Percentiles rank a stretch among this genome's conserved stretches.
These are phyloP conservation scores for Carcharodon carcharias DNA, from an alignment of 2,797 vertebrate genomes.

Conservation along the genomic window DNA sequence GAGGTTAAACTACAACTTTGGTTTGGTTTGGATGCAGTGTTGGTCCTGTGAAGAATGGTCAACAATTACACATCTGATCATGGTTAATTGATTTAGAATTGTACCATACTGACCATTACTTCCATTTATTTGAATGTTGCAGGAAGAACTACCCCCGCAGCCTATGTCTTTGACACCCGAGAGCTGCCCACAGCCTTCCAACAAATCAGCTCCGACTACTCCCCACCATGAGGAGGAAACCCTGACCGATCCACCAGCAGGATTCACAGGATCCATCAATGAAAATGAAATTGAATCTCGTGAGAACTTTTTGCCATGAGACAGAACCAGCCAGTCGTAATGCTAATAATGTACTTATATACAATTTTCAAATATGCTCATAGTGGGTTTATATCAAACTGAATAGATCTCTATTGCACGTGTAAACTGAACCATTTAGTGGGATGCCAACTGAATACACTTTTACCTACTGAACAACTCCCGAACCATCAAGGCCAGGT, in stretches of 20 bases:
- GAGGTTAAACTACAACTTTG: background rate
- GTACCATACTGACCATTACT: background rate
- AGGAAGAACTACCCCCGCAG: constrained; percentile 66
- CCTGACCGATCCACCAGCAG: constrained; percentile 48
- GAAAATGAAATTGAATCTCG: constrained; percentile 50
- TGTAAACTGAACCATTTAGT: background rate
- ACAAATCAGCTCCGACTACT: constrained; percentile 16
- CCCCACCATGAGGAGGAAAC: constrained; percentile 47
- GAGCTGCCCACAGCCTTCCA: constrained; percentile 59
- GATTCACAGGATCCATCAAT: constrained; percentile 45
- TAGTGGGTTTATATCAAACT: background rate
- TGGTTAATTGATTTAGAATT: background rate
- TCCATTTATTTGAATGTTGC: constrained; percentile 32
- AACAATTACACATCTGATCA: background rate
- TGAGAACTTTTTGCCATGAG: constrained; percentile 47
- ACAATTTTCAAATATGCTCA: constrained; percentile 1
- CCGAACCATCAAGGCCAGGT: background rate
- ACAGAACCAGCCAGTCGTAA: constrained; percentile 44
- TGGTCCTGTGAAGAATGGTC: background rate
- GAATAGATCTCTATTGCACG: background rate
- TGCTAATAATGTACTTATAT: background rate
- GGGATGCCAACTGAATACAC: background rate
- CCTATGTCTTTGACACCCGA: constrained; percentile 67
- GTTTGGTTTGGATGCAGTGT: background rate
- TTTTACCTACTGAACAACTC: background rate